A percentile compares a stretch with the other conserved stretches of the same genome.
phyloP scores from a whole-genome alignment of 2,113 vertebrate genomes.

The Odocoileus virginianus region DNA sequence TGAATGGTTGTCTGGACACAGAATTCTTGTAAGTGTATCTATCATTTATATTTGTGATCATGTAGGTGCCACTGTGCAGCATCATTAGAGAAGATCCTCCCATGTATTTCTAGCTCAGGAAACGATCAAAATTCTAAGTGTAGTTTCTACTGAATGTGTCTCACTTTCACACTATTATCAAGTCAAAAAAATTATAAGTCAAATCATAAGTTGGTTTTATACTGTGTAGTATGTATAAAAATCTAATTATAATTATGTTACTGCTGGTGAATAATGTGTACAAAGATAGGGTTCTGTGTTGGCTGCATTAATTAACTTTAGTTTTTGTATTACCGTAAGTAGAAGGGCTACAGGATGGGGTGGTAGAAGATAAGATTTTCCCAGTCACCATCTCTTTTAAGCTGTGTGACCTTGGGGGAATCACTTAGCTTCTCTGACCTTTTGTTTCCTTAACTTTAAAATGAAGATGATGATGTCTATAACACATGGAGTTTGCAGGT shows the following conservation, averaged over 20 bases:
- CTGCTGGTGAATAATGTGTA: background rate
- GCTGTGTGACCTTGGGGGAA: background rate
- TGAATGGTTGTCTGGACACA: background rate
- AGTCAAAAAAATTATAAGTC: background rate
- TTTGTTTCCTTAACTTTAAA: background rate
- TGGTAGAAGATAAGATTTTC: background rate
- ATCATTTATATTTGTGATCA: background rate
- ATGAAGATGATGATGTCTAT: background rate
- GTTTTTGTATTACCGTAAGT: background rate
- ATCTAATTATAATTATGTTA: background rate
- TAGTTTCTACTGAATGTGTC: background rate
- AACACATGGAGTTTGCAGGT: background rate
- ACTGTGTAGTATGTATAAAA: background rate
- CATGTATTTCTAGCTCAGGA: background rate
- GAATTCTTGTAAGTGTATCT: background rate
- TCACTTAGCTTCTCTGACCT: background rate
- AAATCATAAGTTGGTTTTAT: background rate
- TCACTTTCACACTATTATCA: background rate
- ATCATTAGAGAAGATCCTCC: background rate
- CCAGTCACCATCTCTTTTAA: background rate
- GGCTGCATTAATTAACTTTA: background rate
- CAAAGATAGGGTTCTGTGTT: background rate
- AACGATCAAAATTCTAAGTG: background rate
- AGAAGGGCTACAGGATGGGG: background rate
- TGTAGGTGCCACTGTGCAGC: rapidly evolving